Evolutionary conservation across 30 jellyfish, hydroid and myxozoan species (phyloP), one percentile per base, ranked within the genome.

Genomic region (Hydractinia echinata): DNA sequence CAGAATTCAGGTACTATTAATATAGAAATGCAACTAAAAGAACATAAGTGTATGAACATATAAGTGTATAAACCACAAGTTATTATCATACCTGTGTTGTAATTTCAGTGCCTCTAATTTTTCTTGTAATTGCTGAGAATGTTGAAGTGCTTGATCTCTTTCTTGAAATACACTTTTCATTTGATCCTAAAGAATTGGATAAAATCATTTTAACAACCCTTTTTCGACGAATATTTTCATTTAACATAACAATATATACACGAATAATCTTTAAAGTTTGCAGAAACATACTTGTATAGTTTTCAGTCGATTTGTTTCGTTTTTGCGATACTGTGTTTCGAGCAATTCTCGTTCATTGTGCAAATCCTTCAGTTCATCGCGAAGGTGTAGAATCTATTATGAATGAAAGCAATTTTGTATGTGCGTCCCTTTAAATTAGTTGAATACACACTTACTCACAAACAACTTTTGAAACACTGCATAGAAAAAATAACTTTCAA

Each of bases 51-150:
- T 30, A 30, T 30, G 44, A n/a, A n/a, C n/a, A n/a, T n/a, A n/a
- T n/a, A n/a, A n/a, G n/a, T n/a, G n/a, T n/a, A n/a, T n/a, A n/a
- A n/a, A n/a, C 44, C 44, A 30, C 44, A 30, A 30, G 44, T 30
- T 30, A 30, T 30, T 30, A 2, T 30, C 44, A 30, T 30, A 87
- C 98, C 98, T 92, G 95, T 87, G 86, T 51, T 84, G 83, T 6
- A 92, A 87, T 67, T 94, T 64, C 3, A 87, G 55, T 14, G 79
- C 81, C 18, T 92, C 89, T 61, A 85, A 68, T 56, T 92, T 96
- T 8, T 87, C 98, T 71, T 85, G 95, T 21, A 87, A 67, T 11
- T 67, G 83, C 53, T 53, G 68, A 14, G 84, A 83, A 15, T 62
- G 73, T 21, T 62, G 51, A 49, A 77, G 89, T 5, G 93, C 89